Evolutionary conservation across 2,888 invertebrate genomes (phyloP).

Genomic region (Drosophila helvetica): DNA sequence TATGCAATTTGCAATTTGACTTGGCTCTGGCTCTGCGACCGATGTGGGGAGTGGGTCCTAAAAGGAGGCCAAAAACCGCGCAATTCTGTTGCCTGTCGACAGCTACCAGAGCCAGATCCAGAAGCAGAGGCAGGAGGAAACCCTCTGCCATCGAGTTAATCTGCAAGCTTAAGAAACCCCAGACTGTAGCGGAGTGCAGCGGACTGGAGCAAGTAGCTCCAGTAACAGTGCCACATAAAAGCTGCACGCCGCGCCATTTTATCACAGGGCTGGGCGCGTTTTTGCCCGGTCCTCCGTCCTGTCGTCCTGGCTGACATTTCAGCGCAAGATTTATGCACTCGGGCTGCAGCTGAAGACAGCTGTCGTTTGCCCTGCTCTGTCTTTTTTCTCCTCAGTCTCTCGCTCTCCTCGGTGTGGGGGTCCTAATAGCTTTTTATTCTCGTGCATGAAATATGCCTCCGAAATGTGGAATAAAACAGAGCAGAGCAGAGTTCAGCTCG

Average conservation of each 20-base stretch:
- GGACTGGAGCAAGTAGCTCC: constrained; percentile 14
- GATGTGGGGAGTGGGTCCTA: constrained; percentile 15
- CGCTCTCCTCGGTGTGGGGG: constrained; percentile 22
- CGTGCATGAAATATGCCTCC: constrained; percentile 74
- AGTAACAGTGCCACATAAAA: constrained; percentile 58
- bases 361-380: constrained; percentile 69
- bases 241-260: constrained; percentile 68
- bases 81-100: constrained; percentile 44
- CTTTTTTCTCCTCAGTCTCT: constrained; percentile 32
- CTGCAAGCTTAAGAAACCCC: constrained; percentile 74
- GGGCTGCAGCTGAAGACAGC: constrained; percentile 78
- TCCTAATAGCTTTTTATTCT: constrained; percentile 75
- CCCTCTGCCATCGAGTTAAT: constrained; percentile 59
- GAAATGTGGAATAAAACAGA: constrained; percentile 64
- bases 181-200: constrained; percentile 48
- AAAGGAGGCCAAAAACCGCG: constrained; percentile 69
- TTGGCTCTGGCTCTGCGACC: constrained; percentile 48
- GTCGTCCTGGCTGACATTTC: constrained; percentile 65
- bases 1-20: constrained; percentile 81
- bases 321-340: constrained; percentile 78
- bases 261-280: constrained; percentile 61
- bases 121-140: not conserved
- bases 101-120: constrained; percentile 10
- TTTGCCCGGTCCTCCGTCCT: constrained; percentile 35
- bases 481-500: constrained; percentile 21